Evolutionary conservation across 2,113 vertebrate species (phyloP), one percentile per base, ranked within the genome.

Genomic region (Nanorana parkeri): DNA sequence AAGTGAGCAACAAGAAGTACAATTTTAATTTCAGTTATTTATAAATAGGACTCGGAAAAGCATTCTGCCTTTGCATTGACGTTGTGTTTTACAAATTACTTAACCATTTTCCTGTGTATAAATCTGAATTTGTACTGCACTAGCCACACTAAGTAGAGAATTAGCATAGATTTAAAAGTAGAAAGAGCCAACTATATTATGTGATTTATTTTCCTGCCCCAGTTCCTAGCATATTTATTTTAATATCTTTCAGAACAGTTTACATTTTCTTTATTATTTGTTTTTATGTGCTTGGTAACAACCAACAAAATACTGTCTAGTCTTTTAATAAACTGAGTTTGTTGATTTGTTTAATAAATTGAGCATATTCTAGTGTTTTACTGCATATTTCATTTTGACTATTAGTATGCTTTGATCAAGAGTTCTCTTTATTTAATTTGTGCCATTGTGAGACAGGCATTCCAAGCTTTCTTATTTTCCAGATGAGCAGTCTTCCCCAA

Each of bases 401-500:
- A 65, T 26, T 52, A 47, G 41, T 26, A 55, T 47, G 73, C 26
- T 81, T 81, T 28, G 56, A 81, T 74, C 60, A 65, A 66, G 68
- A 74, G 58, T 65, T 81, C 60, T 54, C 47, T 64, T 61, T 68
- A 68, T 78, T 78, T 74, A 74, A 81, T 81, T 73, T 61, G 21
- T 23, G 47, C 29, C 71, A 74, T 65, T 81, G 66, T 26, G 56
- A 69, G 58, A 74, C 58, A 56, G 10, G 55, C 77, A 79, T 60
- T 69, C 36, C 26, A 56, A 75, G 51, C 60, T 81, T 81, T 75
- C 71, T 75, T 83, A 83, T 83, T 83, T 76, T 83, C 72, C 54
- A 76, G 61, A 55, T 76, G 63, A 83, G 52, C 63, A 60, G 63
- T 67, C 80, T 68, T 67, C 64, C 17, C 54, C 51, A 83, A 76